These are phyloP conservation scores for Porphyrio hochstetteri DNA, from an alignment of 2,113 vertebrate genomes.

Conservation along the genomic window DNA sequence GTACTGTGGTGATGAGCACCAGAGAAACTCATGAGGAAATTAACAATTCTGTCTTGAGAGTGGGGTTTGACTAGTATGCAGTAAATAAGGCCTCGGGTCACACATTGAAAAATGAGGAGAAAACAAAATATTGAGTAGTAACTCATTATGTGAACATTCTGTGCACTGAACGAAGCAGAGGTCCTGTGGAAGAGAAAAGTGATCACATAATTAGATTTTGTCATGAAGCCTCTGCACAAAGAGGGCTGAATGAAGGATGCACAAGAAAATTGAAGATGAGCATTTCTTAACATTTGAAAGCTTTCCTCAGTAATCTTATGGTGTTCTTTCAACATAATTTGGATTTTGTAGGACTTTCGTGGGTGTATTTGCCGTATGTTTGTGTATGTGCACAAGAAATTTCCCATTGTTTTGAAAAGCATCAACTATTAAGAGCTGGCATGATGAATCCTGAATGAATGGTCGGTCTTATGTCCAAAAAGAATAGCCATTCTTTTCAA, in stretches of 20 bases:
- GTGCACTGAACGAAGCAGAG: background rate
- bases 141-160: constrained; percentile 29
- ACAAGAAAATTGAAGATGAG: background rate
- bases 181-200: background rate
- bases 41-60: constrained; percentile 43
- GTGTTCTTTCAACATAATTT: background rate
- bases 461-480: background rate
- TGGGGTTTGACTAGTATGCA: constrained; percentile 1
- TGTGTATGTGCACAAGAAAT: background rate
- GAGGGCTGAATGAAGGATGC: background rate
- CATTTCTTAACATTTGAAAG: background rate
- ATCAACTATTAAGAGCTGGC: background rate
- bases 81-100: constrained; percentile 46
- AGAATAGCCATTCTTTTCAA: background rate
- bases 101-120: constrained; percentile 21
- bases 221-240: background rate
- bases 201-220: constrained; percentile 31
- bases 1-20: background rate
- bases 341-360: background rate
- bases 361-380: background rate
- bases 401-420: background rate
- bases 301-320: background rate
- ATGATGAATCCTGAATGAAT: background rate
- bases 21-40: constrained; percentile 40
- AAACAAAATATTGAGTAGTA: constrained; percentile 39